Percentiles rank a stretch among this genome's conserved stretches.
These are phyloP conservation scores for Myiozetetes cayanensis DNA, from an alignment of 2,113 vertebrate species.

Conservation along the genomic window DNA sequence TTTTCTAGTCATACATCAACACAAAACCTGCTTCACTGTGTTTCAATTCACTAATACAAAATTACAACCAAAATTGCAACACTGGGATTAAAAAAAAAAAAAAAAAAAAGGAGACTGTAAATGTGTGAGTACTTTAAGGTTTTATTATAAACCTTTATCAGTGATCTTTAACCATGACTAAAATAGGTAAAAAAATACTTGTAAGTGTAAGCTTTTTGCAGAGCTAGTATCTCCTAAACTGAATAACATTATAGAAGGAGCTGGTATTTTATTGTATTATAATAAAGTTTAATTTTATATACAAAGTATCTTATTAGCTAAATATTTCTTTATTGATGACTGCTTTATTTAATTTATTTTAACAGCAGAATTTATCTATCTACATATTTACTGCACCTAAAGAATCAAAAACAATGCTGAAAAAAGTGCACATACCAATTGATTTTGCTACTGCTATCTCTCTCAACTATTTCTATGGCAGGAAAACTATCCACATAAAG, in stretches of 20 bases:
- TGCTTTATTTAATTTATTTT: neutral
- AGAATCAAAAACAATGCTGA: neutral
- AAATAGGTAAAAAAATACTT: neutral
- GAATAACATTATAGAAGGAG: neutral
- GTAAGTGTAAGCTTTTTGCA: neutral
- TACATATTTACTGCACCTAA: neutral
- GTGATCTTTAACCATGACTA: neutral
- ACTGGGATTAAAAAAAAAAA: neutral
- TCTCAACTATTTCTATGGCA: neutral
- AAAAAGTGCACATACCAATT: neutral
- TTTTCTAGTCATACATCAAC: neutral
- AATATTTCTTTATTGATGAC: neutral
- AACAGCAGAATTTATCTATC: neutral
- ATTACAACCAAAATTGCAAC: neutral
- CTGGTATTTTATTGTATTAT: neutral
- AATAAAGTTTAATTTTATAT: neutral
- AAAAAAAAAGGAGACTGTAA: neutral
- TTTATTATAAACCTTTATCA: neutral
- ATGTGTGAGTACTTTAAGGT: neutral
- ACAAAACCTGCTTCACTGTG: neutral
- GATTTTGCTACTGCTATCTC: neutral
- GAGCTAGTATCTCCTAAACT: neutral
- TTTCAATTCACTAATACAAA: neutral
- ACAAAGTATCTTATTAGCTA: neutral
- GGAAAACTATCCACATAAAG: neutral